Conservation (phyloP, 2,888 invertebrate species). For the Archips crataeganus region DNA sequence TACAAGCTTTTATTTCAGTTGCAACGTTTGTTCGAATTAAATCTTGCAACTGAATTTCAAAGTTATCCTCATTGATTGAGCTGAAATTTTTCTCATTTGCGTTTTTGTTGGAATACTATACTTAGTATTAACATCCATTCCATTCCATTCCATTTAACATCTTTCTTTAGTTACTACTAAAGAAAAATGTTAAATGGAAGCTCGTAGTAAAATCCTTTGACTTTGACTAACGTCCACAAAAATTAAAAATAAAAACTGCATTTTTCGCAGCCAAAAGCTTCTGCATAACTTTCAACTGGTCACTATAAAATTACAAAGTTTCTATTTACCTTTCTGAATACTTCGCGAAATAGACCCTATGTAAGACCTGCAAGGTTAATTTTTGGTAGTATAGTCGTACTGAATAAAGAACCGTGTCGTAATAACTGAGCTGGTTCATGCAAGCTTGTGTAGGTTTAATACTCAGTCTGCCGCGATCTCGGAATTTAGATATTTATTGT, state of each 20-base stretch:
- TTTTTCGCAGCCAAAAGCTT: not conserved
- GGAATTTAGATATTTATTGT: slow-evolving; percentile 1
- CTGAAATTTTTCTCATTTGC: too few species aligned
- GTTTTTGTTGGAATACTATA: too few species aligned
- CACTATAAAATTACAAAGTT: too few species aligned
- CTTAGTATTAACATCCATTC: too few species aligned
- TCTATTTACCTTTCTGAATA: not conserved
- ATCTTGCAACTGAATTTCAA: too few species aligned
- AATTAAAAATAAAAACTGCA: too few species aligned
- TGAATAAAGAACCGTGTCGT: not conserved
- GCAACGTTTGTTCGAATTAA: too few species aligned
- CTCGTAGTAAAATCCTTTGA: not conserved
- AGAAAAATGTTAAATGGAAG: not conserved
- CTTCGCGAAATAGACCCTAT: not conserved
- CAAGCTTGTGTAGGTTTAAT: slow-evolving; percentile 2
- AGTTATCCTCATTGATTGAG: too few species aligned
- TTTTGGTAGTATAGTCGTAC: not conserved
- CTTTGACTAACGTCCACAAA: not conserved
- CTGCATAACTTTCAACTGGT: not conserved
- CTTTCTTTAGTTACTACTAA: too few species aligned
- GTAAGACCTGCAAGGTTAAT: not conserved
- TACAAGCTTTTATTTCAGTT: too few species aligned
- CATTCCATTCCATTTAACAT: too few species aligned
- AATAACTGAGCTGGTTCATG: not conserved
- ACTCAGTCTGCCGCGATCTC: not conserved